Conservation (phyloP, 2,113 vertebrate species). For the Melozone crissalis region DNA sequence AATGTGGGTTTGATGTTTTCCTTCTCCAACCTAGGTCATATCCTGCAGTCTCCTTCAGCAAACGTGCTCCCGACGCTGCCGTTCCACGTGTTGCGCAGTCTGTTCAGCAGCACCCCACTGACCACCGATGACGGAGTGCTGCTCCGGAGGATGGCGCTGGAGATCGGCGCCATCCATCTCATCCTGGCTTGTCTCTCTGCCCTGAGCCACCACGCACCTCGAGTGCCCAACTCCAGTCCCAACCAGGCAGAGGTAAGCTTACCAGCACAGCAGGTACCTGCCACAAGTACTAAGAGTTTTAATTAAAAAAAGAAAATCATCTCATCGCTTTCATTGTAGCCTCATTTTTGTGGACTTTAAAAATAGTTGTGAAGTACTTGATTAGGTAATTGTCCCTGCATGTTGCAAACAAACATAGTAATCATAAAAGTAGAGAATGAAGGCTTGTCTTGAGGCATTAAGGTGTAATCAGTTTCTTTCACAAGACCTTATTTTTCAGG, state of each 20-base stretch:
- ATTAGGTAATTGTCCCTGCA: neutral
- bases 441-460: neutral
- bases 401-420: neutral
- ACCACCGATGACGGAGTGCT: conserved; percentile 96
- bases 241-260: conserved; percentile 87
- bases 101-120: conserved; percentile 92
- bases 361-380: neutral
- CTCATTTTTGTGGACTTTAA: neutral
- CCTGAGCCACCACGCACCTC: conserved; percentile 93
- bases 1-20: neutral
- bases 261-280: neutral
- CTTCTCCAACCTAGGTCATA: conserved; percentile 83
- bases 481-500: neutral
- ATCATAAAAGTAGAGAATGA: neutral
- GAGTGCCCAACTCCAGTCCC: conserved; percentile 86
- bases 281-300: neutral
- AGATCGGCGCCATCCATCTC: conserved; percentile 95
- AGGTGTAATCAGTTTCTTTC: neutral
- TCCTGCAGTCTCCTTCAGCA: conserved; percentile 96
- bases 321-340: neutral
- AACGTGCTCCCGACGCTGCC: conserved; percentile 96
- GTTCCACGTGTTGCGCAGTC: conserved; percentile 91
- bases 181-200: conserved; percentile 98
- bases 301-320: neutral
- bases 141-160: conserved; percentile 93